Base-by-base conservation (phyloP, 2,113 vertebrate genomes). In the Corythornis vintsioides region DNA sequence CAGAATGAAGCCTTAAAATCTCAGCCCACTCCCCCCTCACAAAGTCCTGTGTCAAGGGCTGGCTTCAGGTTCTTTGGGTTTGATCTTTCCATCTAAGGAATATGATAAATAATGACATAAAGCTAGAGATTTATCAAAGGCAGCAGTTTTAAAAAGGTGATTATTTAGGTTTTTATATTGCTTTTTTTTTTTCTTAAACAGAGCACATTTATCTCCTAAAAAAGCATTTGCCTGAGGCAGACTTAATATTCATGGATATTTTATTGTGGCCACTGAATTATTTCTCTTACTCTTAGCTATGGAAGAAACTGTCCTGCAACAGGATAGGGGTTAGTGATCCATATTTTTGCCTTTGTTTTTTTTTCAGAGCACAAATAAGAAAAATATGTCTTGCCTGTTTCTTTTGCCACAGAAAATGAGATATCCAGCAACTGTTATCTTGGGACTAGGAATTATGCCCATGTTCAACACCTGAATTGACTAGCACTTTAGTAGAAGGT, bases 81-180 rank as follows among this genome's bases (percentile, higher is more conserved):
- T 94, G 96, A 92, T 83, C 81, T 86, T 92, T 33, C 83, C 19
- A 55, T 70, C 66, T 22, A 70, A 10, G 55, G 63, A 77, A 89
- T 55, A 55, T 13, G 74, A 64, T 45, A 90, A 92, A 88, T 80
- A 86, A 76, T 70, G 63, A 76, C 77, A 82, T 38, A 84, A 93
- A 63, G 50, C 28, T 40, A 65, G 47, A 33, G 75, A 82, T 82
- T 57, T 69, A 92, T 90, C 77, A 94, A 87, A 90, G 9, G 16
- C 33, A 73, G 38, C 40, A 56, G 47, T 76, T 93, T 69, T 55
- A 52, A 4, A 82, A 92, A 82, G 70, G 77, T 35, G 66, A 86
- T 70, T 3, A 2, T 22, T 25, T 79, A 66, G 29, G 22, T 70
- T 87, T 80, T 84, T 43, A 60, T 35, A 83, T 45, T 79, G 89